Conservation (phyloP, 2,888 invertebrate genomes). For the Sphinx pinastri region DNA sequence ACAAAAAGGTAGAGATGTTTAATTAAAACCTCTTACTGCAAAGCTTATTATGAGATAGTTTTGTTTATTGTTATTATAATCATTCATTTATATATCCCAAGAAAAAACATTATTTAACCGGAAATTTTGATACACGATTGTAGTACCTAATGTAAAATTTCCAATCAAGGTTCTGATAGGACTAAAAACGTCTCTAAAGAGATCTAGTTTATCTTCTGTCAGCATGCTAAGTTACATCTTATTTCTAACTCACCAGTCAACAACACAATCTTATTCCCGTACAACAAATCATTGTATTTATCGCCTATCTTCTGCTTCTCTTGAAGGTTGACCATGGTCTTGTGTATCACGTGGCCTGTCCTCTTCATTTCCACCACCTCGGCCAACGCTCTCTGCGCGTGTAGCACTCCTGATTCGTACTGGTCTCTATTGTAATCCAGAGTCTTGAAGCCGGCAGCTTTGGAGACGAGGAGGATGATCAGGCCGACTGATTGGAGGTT, state of each 20-base stretch:
- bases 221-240: not conserved
- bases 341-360: slow-evolving; percentile 75
- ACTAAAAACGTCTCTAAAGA: too few relatives aligned
- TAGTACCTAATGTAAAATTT: too few relatives aligned
- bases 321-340: slow-evolving; percentile 72
- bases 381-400: slow-evolving; percentile 77
- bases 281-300: slow-evolving; percentile 68
- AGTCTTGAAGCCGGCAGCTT: slow-evolving; percentile 67
- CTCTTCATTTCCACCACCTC: slow-evolving; percentile 81
- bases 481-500: slow-evolving; percentile 75
- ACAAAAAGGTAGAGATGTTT: too few relatives aligned
- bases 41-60: too few relatives aligned
- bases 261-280: slow-evolving; percentile 75
- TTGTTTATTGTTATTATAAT: too few relatives aligned
- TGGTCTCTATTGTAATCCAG: slow-evolving; percentile 55
- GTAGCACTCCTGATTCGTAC: slow-evolving; percentile 69
- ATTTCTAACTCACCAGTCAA: slow-evolving; percentile 60
- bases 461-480: slow-evolving; percentile 69
- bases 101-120: too few relatives aligned
- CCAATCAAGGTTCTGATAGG: too few relatives aligned
- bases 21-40: too few relatives aligned
- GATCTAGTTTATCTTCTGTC: not conserved
- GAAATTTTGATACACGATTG: too few relatives aligned
- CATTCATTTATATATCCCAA: too few relatives aligned
- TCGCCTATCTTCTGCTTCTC: slow-evolving; percentile 60